Evolutionary conservation across 2,797 vertebrate species (phyloP).

Genomic region (Myotis daubentonii): DNA sequence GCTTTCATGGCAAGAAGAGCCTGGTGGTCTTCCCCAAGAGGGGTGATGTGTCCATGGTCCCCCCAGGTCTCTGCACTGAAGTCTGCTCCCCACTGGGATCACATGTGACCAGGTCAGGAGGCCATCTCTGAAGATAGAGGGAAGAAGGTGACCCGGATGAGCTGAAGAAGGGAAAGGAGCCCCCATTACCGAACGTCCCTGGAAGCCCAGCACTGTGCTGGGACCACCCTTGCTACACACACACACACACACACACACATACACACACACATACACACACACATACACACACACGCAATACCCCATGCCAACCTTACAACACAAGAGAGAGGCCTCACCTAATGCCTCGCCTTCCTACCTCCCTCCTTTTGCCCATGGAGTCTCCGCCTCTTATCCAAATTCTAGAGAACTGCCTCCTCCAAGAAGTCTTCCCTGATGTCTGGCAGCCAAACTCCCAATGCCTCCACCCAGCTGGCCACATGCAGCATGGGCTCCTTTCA

Average conservation of each 20-base stretch:
- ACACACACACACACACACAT: background rate
- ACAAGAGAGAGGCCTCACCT: background rate
- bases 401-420: background rate
- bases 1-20: background rate
- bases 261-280: background rate
- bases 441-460: background rate
- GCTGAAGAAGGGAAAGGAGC: background rate
- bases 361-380: background rate
- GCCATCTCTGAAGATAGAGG: background rate
- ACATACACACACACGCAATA: background rate
- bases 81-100: background rate
- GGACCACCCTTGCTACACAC: background rate
- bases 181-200: background rate
- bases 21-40: background rate
- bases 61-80: background rate
- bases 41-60: rapidly evolving
- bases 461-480: background rate
- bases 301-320: background rate
- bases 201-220: background rate
- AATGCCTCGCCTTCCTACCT: too few species aligned
- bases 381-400: background rate
- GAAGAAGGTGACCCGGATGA: background rate
- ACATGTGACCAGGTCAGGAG: background rate
- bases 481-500: background rate
- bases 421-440: background rate